These are phyloP conservation scores for Nesogale talazaci DNA, from an alignment of 2,113 vertebrate genomes.

Conservation along the genomic window DNA sequence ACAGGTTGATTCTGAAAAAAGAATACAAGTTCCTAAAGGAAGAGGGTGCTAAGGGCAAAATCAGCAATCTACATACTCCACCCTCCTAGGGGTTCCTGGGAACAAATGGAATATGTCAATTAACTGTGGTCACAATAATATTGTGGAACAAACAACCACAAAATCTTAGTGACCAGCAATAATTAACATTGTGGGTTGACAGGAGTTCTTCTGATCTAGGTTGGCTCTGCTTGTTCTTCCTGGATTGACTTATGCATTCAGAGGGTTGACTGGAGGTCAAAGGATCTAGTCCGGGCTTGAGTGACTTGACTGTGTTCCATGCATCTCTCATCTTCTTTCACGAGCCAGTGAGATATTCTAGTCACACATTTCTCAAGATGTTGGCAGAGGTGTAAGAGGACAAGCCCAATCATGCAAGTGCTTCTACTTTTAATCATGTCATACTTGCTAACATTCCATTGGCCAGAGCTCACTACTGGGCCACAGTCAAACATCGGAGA, in stretches of 20 bases:
- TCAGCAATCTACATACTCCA: not conserved
- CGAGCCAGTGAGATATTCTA: conserved; percentile 8
- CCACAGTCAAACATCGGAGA: conserved; percentile 45
- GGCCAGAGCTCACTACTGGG: conserved; percentile 17
- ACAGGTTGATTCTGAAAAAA: conserved; percentile 48
- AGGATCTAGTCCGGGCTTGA: conserved; percentile 38
- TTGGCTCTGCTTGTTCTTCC: not conserved
- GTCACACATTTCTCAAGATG: conserved; percentile 21
- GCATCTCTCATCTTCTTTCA: conserved; percentile 41
- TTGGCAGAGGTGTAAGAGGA: conserved; percentile 9
- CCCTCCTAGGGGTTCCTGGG: not conserved
- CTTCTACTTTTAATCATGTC: conserved; percentile 54
- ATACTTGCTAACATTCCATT: conserved; percentile 25
- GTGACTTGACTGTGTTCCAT: not conserved
- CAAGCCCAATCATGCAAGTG: not conserved
- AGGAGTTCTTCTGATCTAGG: not conserved
- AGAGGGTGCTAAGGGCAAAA: conserved; percentile 30
- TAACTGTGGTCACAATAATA: conserved; percentile 4
- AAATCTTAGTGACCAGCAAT: conserved; percentile 19
- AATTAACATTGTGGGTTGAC: conserved; percentile 13
- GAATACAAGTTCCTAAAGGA: conserved; percentile 22
- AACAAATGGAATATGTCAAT: conserved; percentile 29
- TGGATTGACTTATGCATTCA: not conserved
- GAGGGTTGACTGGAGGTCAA: conserved; percentile 8
- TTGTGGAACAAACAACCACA: not conserved